Evolutionary conservation across 2,797 vertebrate species (phyloP).

Genomic region (Eulemur mongoz): DNA sequence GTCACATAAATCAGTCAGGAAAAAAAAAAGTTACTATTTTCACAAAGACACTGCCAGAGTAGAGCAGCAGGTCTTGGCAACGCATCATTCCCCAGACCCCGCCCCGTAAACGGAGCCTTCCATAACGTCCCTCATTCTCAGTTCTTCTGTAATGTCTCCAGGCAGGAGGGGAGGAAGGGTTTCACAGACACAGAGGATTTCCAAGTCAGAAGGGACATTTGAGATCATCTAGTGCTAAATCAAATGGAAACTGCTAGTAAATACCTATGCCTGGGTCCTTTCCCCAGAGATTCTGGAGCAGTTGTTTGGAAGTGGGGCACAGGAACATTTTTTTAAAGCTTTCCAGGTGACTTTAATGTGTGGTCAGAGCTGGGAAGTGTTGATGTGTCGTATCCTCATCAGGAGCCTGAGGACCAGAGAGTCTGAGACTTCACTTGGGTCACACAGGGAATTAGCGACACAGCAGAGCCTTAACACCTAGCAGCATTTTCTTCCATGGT

Average conservation of each 20-base stretch:
- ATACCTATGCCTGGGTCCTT: not conserved
- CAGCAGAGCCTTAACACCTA: accelerated
- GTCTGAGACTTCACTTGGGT: not conserved
- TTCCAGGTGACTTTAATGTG: not conserved
- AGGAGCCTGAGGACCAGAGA: not conserved
- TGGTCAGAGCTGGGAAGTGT: not conserved
- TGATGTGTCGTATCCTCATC: accelerated
- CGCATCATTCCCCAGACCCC: not conserved
- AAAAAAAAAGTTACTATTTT: conserved; percentile 46
- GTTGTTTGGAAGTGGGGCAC: not conserved
- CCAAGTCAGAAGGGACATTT: conserved; percentile 28
- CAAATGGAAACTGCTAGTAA: conserved; percentile 12
- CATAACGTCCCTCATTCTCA: not conserved
- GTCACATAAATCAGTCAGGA: conserved; percentile 78
- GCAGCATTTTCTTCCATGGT: accelerated
- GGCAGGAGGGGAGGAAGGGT: conserved; percentile 9
- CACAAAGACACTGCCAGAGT: conserved; percentile 53
- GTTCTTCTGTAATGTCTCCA: not conserved
- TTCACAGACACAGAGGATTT: conserved; percentile 21
- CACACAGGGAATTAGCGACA: not conserved
- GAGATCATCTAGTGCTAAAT: conserved; percentile 1
- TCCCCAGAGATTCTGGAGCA: not conserved
- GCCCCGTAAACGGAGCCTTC: not conserved
- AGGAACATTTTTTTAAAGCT: not conserved
- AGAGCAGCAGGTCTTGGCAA: not conserved